phyloP scores from a whole-genome alignment of 2,113 vertebrate genomes.

The Ammodytes marinus region DNA sequence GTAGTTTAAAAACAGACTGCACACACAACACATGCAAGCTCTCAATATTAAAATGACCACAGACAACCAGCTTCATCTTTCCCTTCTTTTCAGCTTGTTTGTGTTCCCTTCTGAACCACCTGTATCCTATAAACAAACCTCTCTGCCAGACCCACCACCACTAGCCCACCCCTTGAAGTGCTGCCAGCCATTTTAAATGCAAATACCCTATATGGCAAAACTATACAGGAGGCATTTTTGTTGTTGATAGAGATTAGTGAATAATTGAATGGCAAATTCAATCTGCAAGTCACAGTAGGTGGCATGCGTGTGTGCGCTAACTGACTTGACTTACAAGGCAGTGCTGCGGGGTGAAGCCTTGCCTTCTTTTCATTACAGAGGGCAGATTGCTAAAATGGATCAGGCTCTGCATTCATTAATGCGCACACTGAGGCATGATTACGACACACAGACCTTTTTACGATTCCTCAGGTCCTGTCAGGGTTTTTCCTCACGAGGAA shows the following conservation, averaged over 20 bases:
- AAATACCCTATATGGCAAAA: conserved; percentile 54
- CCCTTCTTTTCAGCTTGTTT: conserved; percentile 14
- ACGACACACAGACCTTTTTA: conserved; percentile 39
- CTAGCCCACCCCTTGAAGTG: conserved; percentile 6
- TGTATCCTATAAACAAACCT: conserved; percentile 17
- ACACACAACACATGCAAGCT: neutral
- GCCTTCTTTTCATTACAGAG: conserved; percentile 56
- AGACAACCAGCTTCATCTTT: conserved; percentile 6
- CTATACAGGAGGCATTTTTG: conserved; percentile 56
- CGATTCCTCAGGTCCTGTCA: conserved; percentile 60
- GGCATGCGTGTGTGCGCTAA: conserved; percentile 29
- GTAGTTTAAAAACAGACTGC: conserved; percentile 35
- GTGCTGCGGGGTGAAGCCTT: conserved; percentile 49
- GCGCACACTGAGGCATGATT: conserved; percentile 47
- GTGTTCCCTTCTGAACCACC: conserved; percentile 21
- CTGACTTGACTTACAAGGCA: conserved; percentile 53
- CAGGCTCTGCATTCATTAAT: conserved; percentile 64
- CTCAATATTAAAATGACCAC: conserved; percentile 21
- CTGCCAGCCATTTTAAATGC: conserved; percentile 50
- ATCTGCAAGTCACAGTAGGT: conserved; percentile 56
- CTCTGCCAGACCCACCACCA: conserved; percentile 25
- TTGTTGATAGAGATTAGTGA: conserved; percentile 65
- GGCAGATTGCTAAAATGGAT: conserved; percentile 62
- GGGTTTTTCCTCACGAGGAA: conserved; percentile 45
- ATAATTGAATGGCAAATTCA: conserved; percentile 74